These are phyloP conservation scores for Coreoperca whiteheadi DNA, from an alignment of 2,113 vertebrate genomes.

Conservation along the genomic window DNA sequence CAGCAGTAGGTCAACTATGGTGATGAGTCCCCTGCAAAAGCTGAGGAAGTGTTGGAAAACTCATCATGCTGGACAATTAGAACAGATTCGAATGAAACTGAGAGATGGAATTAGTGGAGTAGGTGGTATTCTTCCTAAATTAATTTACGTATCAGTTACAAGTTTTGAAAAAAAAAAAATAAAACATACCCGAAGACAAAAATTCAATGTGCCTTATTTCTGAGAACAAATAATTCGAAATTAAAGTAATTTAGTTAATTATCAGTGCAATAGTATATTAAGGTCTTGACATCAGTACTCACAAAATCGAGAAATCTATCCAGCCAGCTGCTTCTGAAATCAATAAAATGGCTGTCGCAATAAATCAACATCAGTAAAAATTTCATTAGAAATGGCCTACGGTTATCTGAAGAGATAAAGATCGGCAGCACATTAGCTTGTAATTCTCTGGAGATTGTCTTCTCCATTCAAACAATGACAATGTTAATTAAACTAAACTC, in stretches of 20 bases:
- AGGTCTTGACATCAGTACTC: constrained; percentile 7
- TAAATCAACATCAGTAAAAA: constrained; percentile 59
- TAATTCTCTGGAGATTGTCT: constrained; percentile 54
- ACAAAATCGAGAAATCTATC: constrained; percentile 35
- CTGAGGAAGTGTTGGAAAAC: not conserved
- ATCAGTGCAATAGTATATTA: constrained; percentile 20
- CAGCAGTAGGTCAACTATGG: not conserved
- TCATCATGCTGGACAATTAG: not conserved
- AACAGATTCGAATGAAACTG: not conserved
- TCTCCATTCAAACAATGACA: constrained; percentile 63
- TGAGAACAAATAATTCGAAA: constrained; percentile 8
- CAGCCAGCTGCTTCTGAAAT: constrained; percentile 45
- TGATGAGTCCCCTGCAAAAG: not conserved
- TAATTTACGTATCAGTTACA: not conserved
- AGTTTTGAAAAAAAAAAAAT: not conserved
- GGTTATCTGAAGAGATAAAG: constrained; percentile 60
- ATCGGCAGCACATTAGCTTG: constrained; percentile 46
- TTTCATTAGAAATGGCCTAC: constrained; percentile 42
- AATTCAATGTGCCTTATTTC: not conserved
- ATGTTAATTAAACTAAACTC: constrained; percentile 66
- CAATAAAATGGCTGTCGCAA: constrained; percentile 47
- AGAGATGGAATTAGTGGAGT: not conserved
- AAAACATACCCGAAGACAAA: not conserved
- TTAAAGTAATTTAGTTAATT: constrained; percentile 22
- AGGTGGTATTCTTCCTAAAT: not conserved